Conservation (phyloP, 2,888 invertebrate genomes). For the Slavum lentiscoides region DNA sequence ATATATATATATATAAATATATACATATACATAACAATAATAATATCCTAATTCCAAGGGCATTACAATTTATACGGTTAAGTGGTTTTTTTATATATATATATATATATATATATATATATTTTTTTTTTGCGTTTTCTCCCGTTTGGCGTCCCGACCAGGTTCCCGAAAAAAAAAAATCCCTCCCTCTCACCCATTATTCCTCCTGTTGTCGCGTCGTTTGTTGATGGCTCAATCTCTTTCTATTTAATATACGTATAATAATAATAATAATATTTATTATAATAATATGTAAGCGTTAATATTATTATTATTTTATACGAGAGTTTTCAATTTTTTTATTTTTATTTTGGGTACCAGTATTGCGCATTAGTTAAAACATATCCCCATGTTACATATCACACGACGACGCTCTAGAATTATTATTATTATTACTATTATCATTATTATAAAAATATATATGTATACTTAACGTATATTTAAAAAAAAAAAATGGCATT, state of each 20-base stretch:
- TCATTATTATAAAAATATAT: slow-evolving; percentile 4
- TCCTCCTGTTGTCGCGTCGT: slow-evolving; percentile 44
- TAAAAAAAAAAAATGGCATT: slow-evolving; percentile 5
- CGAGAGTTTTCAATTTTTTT: background rate
- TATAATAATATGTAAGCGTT: background rate
- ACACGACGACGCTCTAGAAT: slow-evolving; percentile 52
- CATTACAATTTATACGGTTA: slow-evolving; percentile 41
- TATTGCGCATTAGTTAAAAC: slow-evolving; percentile 48
- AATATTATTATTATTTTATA: slow-evolving; percentile 20
- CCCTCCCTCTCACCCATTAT: background rate
- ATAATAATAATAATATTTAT: background rate
- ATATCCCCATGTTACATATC: slow-evolving; percentile 53
- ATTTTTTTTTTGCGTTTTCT: background rate
- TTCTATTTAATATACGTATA: background rate
- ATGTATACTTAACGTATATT: background rate
- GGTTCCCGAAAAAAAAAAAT: no score
- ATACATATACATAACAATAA: slow-evolving; percentile 37
- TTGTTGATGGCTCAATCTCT: slow-evolving; percentile 50
- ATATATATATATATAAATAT: background rate
- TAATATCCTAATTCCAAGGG: slow-evolving; percentile 37
- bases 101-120: background rate
- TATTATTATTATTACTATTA: slow-evolving; percentile 36
- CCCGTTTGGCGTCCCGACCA: no score
- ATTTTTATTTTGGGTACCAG: slow-evolving; percentile 39
- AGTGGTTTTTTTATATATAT: slow-evolving; percentile 28